phyloP scores from a whole-genome alignment of 2,888 invertebrate species.

The Lasioglossum marginatum region DNA sequence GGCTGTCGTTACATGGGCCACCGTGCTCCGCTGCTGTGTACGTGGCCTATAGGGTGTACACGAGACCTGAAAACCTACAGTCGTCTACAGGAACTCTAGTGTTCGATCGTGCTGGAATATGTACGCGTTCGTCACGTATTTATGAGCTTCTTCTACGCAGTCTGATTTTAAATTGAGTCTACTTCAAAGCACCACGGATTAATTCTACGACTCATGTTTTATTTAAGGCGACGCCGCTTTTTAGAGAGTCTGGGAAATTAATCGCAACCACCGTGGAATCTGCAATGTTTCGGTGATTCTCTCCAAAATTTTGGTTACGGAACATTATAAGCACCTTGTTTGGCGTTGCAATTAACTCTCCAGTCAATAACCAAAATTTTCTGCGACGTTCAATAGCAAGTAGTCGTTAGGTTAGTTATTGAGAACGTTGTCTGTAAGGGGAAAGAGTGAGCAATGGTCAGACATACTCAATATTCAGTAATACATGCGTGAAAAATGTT shows the following conservation, averaged over 20 bases:
- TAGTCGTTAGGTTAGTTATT: background rate
- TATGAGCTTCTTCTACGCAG: conserved; percentile 67
- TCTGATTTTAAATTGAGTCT: conserved; percentile 73
- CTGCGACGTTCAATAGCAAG: background rate
- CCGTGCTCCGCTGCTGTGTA: background rate
- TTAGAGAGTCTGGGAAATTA: conserved; percentile 54
- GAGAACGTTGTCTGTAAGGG: background rate
- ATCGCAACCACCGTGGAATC: conserved; percentile 26
- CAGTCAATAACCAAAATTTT: background rate
- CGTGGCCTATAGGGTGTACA: background rate
- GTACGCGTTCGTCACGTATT: conserved; percentile 68
- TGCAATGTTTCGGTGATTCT: background rate
- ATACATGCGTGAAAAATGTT: background rate
- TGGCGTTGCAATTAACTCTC: background rate
- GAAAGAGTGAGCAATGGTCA: background rate
- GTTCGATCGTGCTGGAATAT: conserved; percentile 34
- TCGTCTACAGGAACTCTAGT: conserved; percentile 17
- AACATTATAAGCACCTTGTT: background rate
- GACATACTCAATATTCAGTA: background rate
- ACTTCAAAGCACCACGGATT: conserved; percentile 61
- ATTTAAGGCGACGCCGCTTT: conserved; percentile 62
- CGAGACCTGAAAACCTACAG: conserved; percentile 17
- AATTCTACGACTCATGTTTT: conserved; percentile 71
- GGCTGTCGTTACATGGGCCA: conserved; percentile 65
- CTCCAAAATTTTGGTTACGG: background rate